phyloP scores from a whole-genome alignment of 2,113 vertebrate species.

The Crotalus horridus region DNA sequence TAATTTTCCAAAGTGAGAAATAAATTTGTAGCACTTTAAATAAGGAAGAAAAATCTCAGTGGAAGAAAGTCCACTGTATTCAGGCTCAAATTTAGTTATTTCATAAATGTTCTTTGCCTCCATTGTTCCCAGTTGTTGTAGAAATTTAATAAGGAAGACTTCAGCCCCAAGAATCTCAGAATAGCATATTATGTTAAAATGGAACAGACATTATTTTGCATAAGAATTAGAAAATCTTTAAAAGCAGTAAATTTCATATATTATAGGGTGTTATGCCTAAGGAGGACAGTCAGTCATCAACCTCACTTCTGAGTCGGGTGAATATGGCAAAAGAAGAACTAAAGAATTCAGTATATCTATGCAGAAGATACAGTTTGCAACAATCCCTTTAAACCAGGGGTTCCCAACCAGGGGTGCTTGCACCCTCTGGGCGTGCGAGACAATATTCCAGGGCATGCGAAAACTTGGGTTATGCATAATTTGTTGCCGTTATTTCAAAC shows the following conservation, averaged over 20 bases:
- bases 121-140: not conserved
- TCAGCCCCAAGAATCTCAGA: not conserved
- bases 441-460: too few relatives aligned
- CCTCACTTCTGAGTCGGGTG: not conserved
- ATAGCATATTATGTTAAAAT: not conserved
- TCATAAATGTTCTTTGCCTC: not conserved
- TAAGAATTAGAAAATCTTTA: not conserved
- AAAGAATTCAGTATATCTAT: not conserved
- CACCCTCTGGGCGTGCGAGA: too few relatives aligned
- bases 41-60: not conserved
- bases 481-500: too few relatives aligned
- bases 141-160: not conserved
- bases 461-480: too few relatives aligned
- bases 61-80: not conserved
- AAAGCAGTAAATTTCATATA: not conserved
- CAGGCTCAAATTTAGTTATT: not conserved
- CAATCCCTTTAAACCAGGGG: not conserved
- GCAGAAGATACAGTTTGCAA: not conserved
- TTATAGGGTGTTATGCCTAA: not conserved
- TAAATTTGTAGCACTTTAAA: not conserved
- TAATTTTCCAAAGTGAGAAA: not conserved
- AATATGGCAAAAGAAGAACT: not conserved
- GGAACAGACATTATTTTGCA: not conserved
- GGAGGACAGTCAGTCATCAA: too few relatives aligned
- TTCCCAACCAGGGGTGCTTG: too few relatives aligned